Evolutionary conservation across 1,140 invertebrate species (phyloP), one percentile per base, ranked within the genome.

Genomic region (Zaprionus davidi): DNA sequence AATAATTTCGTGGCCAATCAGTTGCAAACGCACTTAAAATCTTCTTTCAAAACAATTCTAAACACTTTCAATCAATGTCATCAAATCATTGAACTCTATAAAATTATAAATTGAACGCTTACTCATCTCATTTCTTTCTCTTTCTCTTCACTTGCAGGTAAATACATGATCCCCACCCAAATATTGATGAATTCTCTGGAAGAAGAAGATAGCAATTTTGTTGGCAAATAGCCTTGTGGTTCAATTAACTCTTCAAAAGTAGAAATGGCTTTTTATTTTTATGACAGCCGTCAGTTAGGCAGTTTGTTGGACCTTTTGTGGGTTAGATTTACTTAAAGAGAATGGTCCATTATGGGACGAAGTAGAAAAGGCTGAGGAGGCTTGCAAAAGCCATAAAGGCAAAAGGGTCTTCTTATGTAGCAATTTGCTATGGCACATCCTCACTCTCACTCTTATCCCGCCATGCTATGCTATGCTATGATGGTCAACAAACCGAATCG

Each of bases 401-500:
- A 73, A 77, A 72, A 67, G 68, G 73, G 68, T 76, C 73, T 67
- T 71, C 73, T 67, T 71, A 58, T 75, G 59, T 71, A 65, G 73
- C 73, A 84, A 84, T 84, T 83, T 65, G 73, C 65, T 76, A 13
- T 22, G 71, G 73, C 79, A 79, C 71, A 83, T 81, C 69, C 75
- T 77, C 77, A 66, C 60, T 20, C 34, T 41, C 36, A 41, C 34
- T 5, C 5, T 3, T 11, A 34, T 31, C 1, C 9, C 9, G 9
- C 0, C 28, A 31, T 31, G 12, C 15, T 64, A 17, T 28, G 44
- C 75, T 71, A 72, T 78, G 78, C 57, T 60, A 67, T 86, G 78
- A 67, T 86, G 81, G 84, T 90, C 84, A 88, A 88, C 84, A 84
- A 88, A 90, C 81, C 84, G 85, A 88, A 88, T 76, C 84, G 84